These are phyloP conservation scores for Holacanthus passer DNA, from an alignment of 2,113 vertebrate species.

Conservation along the genomic window DNA sequence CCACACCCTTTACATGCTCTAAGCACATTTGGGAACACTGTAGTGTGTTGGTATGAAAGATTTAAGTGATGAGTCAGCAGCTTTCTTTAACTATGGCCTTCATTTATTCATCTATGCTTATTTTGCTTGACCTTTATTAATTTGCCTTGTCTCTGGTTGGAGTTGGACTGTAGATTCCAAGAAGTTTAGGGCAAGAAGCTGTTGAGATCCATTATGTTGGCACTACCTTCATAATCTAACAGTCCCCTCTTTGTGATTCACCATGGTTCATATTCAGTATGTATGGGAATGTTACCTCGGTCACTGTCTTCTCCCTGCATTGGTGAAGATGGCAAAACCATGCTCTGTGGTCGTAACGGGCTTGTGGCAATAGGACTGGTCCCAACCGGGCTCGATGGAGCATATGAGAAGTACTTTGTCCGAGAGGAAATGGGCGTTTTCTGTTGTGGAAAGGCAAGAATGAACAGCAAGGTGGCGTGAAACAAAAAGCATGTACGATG, in stretches of 20 bases:
- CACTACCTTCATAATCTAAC: neutral
- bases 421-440: conserved; percentile 33
- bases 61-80: neutral
- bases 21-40: too few relatives aligned
- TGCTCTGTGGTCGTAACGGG: conserved; percentile 47
- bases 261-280: neutral
- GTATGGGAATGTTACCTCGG: conserved; percentile 55
- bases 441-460: conserved; percentile 33
- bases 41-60: neutral
- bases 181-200: neutral
- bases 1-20: neutral
- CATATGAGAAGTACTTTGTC: conserved; percentile 57
- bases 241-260: neutral
- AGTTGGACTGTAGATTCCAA: neutral
- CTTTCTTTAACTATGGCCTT: neutral
- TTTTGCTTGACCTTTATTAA: too few relatives aligned
- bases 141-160: neutral
- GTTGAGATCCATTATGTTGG: neutral
- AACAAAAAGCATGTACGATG: neutral
- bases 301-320: conserved; percentile 48
- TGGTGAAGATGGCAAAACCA: conserved; percentile 34
- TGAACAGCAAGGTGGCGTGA: neutral
- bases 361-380: conserved; percentile 16
- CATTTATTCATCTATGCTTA: neutral
- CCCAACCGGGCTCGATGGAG: conserved; percentile 23